phyloP scores from a whole-genome alignment of 2,888 invertebrate species.

The Lasioglossum marginatum region DNA sequence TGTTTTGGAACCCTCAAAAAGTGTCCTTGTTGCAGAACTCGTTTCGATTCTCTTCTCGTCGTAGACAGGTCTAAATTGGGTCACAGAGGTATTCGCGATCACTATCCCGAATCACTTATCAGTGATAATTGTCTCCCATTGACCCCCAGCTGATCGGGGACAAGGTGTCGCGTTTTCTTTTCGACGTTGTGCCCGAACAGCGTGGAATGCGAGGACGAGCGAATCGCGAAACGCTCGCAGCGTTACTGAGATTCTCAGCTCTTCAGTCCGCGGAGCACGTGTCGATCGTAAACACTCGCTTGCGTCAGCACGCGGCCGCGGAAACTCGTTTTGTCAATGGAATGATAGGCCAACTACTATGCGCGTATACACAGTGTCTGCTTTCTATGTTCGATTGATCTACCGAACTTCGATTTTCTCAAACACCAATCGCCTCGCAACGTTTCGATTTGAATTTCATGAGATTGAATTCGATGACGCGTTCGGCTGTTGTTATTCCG shows the following conservation, averaged over 20 bases:
- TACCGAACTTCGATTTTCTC: neutral
- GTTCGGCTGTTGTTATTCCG: neutral
- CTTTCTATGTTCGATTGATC: neutral
- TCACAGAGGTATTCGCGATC: neutral
- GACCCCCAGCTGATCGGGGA: neutral
- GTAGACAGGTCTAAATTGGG: neutral
- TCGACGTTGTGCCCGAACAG: neutral
- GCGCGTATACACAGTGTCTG: neutral
- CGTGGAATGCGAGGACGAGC: slow-evolving; percentile 27
- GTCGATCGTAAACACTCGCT: slow-evolving; percentile 63
- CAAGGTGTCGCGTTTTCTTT: neutral
- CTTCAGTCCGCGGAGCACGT: slow-evolving; percentile 57
- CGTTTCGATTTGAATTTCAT: neutral
- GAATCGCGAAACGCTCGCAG: slow-evolving; percentile 42
- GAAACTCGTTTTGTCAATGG: slow-evolving; percentile 62
- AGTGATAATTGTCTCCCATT: neutral
- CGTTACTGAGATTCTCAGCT: slow-evolving; percentile 41
- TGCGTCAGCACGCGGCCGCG: slow-evolving; percentile 50
- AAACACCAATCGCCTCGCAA: neutral
- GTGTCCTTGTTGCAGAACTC: neutral
- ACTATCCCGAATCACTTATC: no score
- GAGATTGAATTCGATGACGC: neutral
- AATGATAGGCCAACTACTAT: neutral
- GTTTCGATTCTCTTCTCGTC: neutral
- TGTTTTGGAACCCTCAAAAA: neutral